phyloP scores from a whole-genome alignment of 2,888 invertebrate genomes.

The Volucella inflata region DNA sequence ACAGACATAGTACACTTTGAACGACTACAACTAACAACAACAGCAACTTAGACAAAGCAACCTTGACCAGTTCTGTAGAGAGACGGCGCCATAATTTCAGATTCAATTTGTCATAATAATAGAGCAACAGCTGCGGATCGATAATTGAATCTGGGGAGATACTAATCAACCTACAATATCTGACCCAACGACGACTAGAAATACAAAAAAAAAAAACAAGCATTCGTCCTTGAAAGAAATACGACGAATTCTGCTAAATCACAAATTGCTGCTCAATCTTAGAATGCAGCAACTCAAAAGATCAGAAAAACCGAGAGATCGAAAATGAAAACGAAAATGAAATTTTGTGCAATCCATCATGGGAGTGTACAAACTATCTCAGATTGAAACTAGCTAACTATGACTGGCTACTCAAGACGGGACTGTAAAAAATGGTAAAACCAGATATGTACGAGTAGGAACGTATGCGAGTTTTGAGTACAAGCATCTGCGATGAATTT shows the following conservation, averaged over 20 bases:
- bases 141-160: conserved; percentile 61
- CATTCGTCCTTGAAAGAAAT: conserved; percentile 65
- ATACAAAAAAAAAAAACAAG: conserved; percentile 43
- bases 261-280: neutral
- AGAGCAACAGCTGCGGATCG: conserved; percentile 66
- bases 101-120: conserved; percentile 75
- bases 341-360: conserved; percentile 56
- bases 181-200: neutral
- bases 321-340: conserved; percentile 24
- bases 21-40: neutral
- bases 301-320: neutral
- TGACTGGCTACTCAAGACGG: neutral
- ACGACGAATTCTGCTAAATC: conserved; percentile 34
- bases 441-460: conserved; percentile 29
- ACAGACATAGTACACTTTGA: conserved; percentile 13
- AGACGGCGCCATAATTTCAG: conserved; percentile 70
- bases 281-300: no score
- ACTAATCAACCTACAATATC: neutral
- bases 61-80: conserved; percentile 68
- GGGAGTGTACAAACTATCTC: conserved; percentile 32
- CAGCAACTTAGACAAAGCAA: conserved; percentile 34
- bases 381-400: conserved; percentile 12
- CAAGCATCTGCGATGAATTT: conserved; percentile 4
- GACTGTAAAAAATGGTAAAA: conserved; percentile 41
- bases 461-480: neutral